phyloP scores from a whole-genome alignment of 2,888 invertebrate genomes.

The Eupithecia abbreviata region DNA sequence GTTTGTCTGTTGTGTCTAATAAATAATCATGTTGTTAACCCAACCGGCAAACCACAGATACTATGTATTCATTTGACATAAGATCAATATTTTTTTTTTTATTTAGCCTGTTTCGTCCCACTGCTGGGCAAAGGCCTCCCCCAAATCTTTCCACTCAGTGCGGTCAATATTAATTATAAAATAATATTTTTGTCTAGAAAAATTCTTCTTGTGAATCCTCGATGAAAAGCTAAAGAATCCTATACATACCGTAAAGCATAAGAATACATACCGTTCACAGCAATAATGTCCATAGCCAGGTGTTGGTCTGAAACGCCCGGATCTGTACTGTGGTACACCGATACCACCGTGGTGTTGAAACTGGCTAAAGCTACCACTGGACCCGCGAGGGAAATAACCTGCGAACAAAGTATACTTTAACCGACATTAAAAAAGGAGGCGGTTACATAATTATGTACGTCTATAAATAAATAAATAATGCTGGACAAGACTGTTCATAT shows the following conservation, averaged over 20 bases:
- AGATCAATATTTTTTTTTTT: too few relatives aligned
- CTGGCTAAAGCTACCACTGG: constrained; percentile 69
- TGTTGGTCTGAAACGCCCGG: constrained; percentile 75
- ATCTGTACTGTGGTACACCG: constrained; percentile 71
- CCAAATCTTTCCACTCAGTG: too few relatives aligned
- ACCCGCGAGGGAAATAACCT: constrained; percentile 76
- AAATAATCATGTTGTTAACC: too few relatives aligned
- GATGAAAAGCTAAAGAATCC: not conserved
- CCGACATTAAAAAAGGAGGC: not conserved
- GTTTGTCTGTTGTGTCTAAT: too few relatives aligned
- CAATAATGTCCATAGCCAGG: constrained; percentile 76
- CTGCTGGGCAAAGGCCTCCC: too few relatives aligned
- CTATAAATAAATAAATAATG: too few relatives aligned
- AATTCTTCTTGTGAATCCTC: not conserved
- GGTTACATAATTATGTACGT: not conserved
- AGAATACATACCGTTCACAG: constrained; percentile 66
- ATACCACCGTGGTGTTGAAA: constrained; percentile 68
- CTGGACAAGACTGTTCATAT: too few relatives aligned
- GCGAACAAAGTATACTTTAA: constrained; percentile 34
- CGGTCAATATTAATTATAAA: too few relatives aligned
- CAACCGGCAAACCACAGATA: too few relatives aligned
- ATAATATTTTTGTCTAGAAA: not conserved
- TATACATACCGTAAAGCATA: not conserved
- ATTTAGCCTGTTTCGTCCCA: too few relatives aligned
- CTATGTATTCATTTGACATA: too few relatives aligned